Evolutionary conservation across 2,888 invertebrate genomes (phyloP), one percentile per base, ranked within the genome.

Genomic region (Ochlodes sylvanus): DNA sequence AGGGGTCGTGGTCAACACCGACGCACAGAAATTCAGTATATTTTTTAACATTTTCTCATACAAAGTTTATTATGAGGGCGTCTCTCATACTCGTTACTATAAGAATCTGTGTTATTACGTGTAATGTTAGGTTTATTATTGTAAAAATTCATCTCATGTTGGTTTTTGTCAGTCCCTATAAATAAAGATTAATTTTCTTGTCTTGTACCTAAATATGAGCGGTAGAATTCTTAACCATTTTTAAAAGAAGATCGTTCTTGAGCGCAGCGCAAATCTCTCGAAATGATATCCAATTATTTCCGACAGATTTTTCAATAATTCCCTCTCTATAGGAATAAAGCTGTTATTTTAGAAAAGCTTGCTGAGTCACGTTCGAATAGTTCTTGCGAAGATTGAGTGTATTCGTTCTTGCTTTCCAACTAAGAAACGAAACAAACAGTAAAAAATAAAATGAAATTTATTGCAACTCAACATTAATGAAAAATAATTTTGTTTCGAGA

Each of bases 241-340:
- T 63, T 42, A 55, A 15, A 55, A 63, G 54, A 63, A 38, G 57
- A 57, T 50, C 50, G 41, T 34, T 47, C 47, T 50, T n/a, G 38
- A 57, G 27, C 58, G 50, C 38, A 65, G 65, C 50, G 65, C 57
- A 65, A 65, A 65, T 65, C 65, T 65, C 9, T 41, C 58, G 58
- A 58, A 58, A 58, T 65, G 58, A 65, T 65, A 65, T 58, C 65
- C 65, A 65, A 65, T 65, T 65, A 65, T 65, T 65, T 65, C 65
- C 58, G 65, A 65, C 65, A 60, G 66, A 66, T 66, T 66, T 66
- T 60, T 66, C 66, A 66, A 66, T 60, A 66, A 66, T 54, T 60
- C 66, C 27, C 19, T 42, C 52, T 60, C 66, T 54, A 54, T 66
- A 52, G 50, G 19, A 60, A 60, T 66, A 27, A 66, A 66, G 42